Base-by-base conservation (phyloP, 2,113 vertebrate genomes). In the Hippocampus abdominalis region DNA sequence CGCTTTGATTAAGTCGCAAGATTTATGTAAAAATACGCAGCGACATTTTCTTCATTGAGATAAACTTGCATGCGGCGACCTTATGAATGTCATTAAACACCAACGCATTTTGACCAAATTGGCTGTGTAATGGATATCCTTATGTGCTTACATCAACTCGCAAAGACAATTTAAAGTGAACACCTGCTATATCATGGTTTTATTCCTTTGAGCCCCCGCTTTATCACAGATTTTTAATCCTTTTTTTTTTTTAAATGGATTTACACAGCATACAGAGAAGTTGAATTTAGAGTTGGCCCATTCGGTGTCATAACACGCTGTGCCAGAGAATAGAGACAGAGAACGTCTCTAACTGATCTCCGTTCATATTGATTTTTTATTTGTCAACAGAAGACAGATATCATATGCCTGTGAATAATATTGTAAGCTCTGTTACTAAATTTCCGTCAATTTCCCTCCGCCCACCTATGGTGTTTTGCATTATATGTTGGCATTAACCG, bases 1-100 rank as follows among this genome's bases (percentile, higher is more conserved):
- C 2, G 73, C 79, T 84, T 86, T 89, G 87, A 91, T 89, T 88
- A 87, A 85, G 85, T 87, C 79, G 20, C 12, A 72, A 86, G 87
- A 89, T 89, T 90, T 88, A 90, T 88, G 85, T 83, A 87, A 72
- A 82, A 79, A 81, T 70, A 69, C 25, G 20, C 60, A 32, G 73
- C 20, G 61, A 27, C 66, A 48, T 62, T 78, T 70, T 62, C 64
- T 60, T 73, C 54, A 57, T 56, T 64, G 60, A 61, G 12, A 67
- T 54, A 69, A 40, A 64, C 63, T 56, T 21, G 9, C 68, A 62
- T 51, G 62, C 68, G 65, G 62, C 65, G 5, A 72, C 56, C 25
- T 66, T 18, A 69, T 42, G 44, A 76, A 68, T 48, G 79, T 68
- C 66, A 77, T 12, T 13, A 56, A 62, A 51, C 39, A 8, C 39